Evolutionary conservation across 2,888 invertebrate genomes (phyloP), one percentile per base, ranked within the genome.

Genomic region (Habrosyne pyritoides): DNA sequence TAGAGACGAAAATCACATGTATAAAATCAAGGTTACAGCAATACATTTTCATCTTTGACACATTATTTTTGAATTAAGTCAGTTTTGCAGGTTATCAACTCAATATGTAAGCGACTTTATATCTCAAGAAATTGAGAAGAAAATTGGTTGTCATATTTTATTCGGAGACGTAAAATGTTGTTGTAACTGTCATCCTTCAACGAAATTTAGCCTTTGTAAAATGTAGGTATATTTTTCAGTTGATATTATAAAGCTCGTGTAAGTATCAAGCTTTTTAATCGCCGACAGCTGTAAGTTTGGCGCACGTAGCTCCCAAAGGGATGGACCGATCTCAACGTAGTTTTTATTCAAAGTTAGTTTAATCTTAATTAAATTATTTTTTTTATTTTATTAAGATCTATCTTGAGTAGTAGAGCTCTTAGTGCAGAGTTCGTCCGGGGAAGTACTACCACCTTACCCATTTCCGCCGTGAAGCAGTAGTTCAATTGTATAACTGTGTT

Each of bases 31-130:
- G 66, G 63, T 66, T 62, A 66, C 66, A 57, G 57, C 64, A 64
- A 68, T 62, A 66, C 61, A 66, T 63, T 68, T 66, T 59, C 61
- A 63, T 60, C 64, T 68, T 63, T 68, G 66, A 66, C 68, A 64
- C 59, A 54, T 64, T 66, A 66, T 64, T 54, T 64, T 68, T 66
- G 64, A 64, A 62, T 57, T 55, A 36, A 64, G 66, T 66, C 68
- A 68, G 66, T 68, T 68, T 68, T 59, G 59, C 66, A 61, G 66
- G 66, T 66, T 66, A 68, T 66, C 66, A 66, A 62, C 57, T 60
- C 59, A n/a, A n/a, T n/a, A n/a, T n/a, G 54, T 61, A 64, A 68
- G 66, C 62, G 59, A 71, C 75, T 67, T 71, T 70, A 70, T 66
- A 64, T 61, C 56, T 55, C 57, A 59, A 55, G 66, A 47, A 67